These are phyloP conservation scores for Marmota flaviventris DNA, from an alignment of 2,113 vertebrate genomes.

Conservation along the genomic window DNA sequence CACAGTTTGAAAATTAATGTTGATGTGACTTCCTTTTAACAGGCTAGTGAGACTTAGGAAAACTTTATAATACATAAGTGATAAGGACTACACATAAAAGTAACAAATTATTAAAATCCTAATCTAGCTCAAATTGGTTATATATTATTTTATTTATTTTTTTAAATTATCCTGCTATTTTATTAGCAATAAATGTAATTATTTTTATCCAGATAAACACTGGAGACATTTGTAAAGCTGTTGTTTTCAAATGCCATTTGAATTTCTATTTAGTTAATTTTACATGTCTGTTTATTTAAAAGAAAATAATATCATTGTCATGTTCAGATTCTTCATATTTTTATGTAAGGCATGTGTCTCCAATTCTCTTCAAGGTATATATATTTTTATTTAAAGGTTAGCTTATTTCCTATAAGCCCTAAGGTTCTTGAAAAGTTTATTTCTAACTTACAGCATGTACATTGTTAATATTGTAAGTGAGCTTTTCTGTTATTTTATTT, in stretches of 20 bases:
- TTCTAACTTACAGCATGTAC: conserved; percentile 29
- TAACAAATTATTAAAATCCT: conserved; percentile 17
- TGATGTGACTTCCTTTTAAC: not conserved
- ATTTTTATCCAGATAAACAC: not conserved
- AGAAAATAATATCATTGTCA: not conserved
- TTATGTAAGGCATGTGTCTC: not conserved
- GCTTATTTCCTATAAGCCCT: not conserved
- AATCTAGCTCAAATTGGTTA: not conserved
- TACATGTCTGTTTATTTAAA: not conserved
- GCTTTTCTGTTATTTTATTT: conserved; percentile 1
- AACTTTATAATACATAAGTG: not conserved
- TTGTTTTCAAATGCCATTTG: not conserved
- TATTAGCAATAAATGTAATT: conserved; percentile 15
- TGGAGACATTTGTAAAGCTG: not conserved
- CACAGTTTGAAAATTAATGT: not conserved
- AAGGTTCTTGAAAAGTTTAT: not conserved
- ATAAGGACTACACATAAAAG: not conserved
- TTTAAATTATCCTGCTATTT: not conserved
- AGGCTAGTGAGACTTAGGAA: not conserved
- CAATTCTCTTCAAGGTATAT: not conserved
- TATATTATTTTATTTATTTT: not conserved
- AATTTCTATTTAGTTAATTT: conserved; percentile 30
- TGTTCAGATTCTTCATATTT: not conserved
- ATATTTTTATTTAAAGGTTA: not conserved
- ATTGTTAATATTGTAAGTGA: not conserved